Evolutionary conservation across 2,888 invertebrate genomes (phyloP), one percentile per base, ranked within the genome.

Genomic region (Thymelicus lineola): DNA sequence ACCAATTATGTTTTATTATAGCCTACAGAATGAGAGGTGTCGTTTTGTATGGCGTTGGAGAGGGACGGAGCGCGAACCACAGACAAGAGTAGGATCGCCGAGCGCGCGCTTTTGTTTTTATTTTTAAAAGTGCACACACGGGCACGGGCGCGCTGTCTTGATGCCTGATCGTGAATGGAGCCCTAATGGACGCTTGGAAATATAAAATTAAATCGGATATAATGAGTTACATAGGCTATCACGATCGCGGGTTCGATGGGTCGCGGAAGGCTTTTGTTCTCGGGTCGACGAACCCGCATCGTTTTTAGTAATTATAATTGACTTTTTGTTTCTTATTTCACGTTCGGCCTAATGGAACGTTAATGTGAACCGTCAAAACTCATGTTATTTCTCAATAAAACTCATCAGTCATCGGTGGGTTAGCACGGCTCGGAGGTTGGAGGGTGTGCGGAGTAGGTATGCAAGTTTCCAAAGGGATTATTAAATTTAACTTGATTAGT

Each of bases 1-100:
- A 91, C 86, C 91, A 91, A 93, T 93, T 93, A 91, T 87, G 89
- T 88, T 92, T 91, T 91, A 91, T 91, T 90, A 91, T 80, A 80
- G 85, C 76, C 75, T 71, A 65, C 65, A 77, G 87, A 89, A 75
- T 80, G 87, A 89, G 60, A 77, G 79, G 64, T 77, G 63, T 79
- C 70, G 50, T 68, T 46, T 71, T 55, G 71, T 71, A 70, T 66
- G 73, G 72, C 42, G 87, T 75, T 76, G 75, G 87, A 89, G 75
- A 77, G 77, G 78, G 89, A 89, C 72, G 69, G 80, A 74, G 6
- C 71, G 73, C 71, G 77, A 79, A 78, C 82, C 82, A 84, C 82
- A 81, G 82, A 83, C 83, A 82, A 84, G 81, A 79, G 81, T 81
- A 79, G 76, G 75, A 77, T 74, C 75, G 74, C 72, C 69, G 71